Conservation (phyloP, 2,797 vertebrate species). For the Leptodactylus fallax region DNA sequence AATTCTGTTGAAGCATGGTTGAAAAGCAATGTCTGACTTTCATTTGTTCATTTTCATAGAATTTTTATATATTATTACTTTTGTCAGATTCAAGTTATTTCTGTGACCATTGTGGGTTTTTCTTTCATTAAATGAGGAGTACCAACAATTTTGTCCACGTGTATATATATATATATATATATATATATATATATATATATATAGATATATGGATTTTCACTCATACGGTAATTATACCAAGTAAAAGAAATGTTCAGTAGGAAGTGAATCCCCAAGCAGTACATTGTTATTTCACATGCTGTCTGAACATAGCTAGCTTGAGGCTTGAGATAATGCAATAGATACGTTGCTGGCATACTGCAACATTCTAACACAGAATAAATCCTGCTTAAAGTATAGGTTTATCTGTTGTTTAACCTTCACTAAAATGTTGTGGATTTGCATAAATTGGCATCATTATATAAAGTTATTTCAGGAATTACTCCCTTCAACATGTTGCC, state of each 20-base stretch:
- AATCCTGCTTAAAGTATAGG: background rate
- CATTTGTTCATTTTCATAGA: too few species aligned
- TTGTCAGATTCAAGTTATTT: too few species aligned
- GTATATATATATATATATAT: too few species aligned
- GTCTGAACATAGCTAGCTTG: slow-evolving; percentile 6
- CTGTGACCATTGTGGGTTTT: too few species aligned
- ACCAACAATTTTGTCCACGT: too few species aligned
- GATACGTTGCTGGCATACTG: background rate
- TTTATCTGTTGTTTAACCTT: background rate
- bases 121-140: too few species aligned
- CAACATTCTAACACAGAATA: background rate
- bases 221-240: background rate
- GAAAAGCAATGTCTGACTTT: too few species aligned
- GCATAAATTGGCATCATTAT: background rate
- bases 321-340: background rate
- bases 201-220: background rate
- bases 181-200: background rate
- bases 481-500: background rate
- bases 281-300: background rate
- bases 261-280: slow-evolving; percentile 1
- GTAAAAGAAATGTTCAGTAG: background rate
- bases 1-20: too few species aligned
- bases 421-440: background rate
- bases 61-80: too few species aligned
- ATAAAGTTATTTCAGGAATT: background rate